These are phyloP conservation scores for Salminus brasiliensis DNA, from an alignment of 2,113 vertebrate species.

Conservation along the genomic window DNA sequence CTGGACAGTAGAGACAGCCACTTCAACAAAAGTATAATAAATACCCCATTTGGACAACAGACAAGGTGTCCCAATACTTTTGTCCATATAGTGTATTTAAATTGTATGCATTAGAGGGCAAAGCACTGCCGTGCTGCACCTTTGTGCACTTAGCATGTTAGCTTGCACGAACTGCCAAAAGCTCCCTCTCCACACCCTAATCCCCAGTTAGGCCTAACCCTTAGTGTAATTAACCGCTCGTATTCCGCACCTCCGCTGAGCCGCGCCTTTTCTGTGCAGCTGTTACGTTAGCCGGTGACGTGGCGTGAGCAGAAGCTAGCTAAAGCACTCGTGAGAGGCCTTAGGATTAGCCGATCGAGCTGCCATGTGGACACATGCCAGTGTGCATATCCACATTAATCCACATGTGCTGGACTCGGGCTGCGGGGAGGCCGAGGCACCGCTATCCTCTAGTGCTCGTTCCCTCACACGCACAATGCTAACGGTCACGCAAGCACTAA, in stretches of 20 bases:
- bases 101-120: too few relatives aligned
- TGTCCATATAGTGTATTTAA: too few relatives aligned
- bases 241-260: constrained; percentile 22
- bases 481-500: constrained; percentile 23
- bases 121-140: neutral
- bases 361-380: constrained; percentile 48
- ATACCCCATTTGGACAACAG: too few relatives aligned
- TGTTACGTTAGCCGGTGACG: constrained; percentile 21
- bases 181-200: neutral
- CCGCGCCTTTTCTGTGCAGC: neutral
- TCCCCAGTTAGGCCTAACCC: constrained; percentile 5
- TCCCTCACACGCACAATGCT: neutral
- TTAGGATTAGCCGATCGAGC: neutral
- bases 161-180: constrained; percentile 22
- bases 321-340: neutral
- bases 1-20: too few relatives aligned
- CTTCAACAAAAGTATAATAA: too few relatives aligned
- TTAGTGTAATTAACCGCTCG: constrained; percentile 23
- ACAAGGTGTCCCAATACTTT: too few relatives aligned
- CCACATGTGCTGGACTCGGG: neutral
- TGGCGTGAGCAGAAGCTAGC: neutral
- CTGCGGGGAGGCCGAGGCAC: neutral
- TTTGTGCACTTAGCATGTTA: neutral
- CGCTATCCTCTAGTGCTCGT: neutral
- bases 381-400: neutral